Conservation (phyloP, 2,113 vertebrate species). For the Cyphomyrus discorhynchus region DNA sequence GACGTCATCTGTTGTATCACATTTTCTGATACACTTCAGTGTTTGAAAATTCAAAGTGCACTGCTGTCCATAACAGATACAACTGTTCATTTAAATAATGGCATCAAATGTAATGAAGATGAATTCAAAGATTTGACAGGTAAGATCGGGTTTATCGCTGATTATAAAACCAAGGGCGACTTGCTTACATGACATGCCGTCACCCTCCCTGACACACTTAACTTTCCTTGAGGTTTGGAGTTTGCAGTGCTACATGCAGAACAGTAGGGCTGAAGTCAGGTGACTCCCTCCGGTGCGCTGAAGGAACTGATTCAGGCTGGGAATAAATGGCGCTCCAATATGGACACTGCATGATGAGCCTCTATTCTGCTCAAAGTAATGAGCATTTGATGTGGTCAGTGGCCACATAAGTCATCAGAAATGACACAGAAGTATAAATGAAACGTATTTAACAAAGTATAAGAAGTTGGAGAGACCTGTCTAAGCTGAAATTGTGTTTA, state of each 20-base stretch:
- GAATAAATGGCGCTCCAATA: neutral
- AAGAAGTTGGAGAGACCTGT: neutral
- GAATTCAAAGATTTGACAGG: neutral
- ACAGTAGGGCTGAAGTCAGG: neutral
- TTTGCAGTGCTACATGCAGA: neutral
- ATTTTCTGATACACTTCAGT: neutral
- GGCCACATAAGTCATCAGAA: neutral
- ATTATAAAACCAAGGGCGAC: neutral
- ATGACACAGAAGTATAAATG: neutral
- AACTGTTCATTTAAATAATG: neutral
- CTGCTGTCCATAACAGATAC: neutral
- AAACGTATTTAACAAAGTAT: neutral
- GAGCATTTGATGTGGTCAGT: neutral
- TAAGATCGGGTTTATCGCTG: neutral
- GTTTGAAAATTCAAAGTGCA: too few species aligned
- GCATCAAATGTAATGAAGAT: neutral
- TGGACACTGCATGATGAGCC: neutral
- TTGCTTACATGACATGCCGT: too few species aligned
- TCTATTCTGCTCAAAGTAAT: neutral
- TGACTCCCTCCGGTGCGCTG: neutral
- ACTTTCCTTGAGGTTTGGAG: neutral
- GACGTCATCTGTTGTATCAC: neutral
- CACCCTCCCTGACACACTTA: neutral
- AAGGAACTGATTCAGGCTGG: neutral
- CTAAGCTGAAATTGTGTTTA: neutral